Evolutionary conservation across 2,113 vertebrate species (phyloP).

Genomic region (Gobius niger): DNA sequence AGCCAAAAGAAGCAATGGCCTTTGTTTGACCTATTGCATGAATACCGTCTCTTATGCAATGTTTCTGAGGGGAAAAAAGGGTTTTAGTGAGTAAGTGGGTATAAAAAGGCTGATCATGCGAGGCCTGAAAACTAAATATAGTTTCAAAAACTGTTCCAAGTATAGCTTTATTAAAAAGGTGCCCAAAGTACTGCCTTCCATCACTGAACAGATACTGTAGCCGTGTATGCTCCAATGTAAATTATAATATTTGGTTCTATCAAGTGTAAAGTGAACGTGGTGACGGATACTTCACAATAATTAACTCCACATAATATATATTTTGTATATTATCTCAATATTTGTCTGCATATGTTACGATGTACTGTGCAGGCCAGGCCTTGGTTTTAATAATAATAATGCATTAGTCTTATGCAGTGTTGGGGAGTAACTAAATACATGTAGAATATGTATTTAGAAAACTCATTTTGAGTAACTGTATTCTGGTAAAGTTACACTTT

Average conservation of each 20-base stretch:
- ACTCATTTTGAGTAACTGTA: too few species aligned
- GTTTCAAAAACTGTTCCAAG: too few species aligned
- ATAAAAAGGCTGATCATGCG: not conserved
- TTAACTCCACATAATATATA: not conserved
- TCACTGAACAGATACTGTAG: not conserved
- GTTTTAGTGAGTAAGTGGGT: not conserved
- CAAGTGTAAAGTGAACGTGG: too few species aligned
- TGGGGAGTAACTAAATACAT: too few species aligned
- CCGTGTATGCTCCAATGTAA: not conserved
- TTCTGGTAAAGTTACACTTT: too few species aligned
- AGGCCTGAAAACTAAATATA: not conserved
- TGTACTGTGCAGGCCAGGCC: not conserved
- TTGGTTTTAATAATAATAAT: slow-evolving; percentile 2
- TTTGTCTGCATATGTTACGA: not conserved
- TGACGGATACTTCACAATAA: not conserved
- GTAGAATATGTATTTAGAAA: too few species aligned
- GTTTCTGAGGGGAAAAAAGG: not conserved
- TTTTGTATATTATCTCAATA: too few species aligned
- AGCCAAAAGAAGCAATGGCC: not conserved
- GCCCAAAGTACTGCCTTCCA: not conserved
- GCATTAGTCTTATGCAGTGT: too few species aligned
- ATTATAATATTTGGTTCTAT: too few species aligned
- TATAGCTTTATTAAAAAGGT: not conserved
- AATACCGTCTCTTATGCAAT: not conserved
- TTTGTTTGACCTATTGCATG: not conserved